A percentile compares a stretch with the other conserved stretches of the same genome.
Conservation (phyloP, 2,888 invertebrate species). For the Agriotes lineatus region DNA sequence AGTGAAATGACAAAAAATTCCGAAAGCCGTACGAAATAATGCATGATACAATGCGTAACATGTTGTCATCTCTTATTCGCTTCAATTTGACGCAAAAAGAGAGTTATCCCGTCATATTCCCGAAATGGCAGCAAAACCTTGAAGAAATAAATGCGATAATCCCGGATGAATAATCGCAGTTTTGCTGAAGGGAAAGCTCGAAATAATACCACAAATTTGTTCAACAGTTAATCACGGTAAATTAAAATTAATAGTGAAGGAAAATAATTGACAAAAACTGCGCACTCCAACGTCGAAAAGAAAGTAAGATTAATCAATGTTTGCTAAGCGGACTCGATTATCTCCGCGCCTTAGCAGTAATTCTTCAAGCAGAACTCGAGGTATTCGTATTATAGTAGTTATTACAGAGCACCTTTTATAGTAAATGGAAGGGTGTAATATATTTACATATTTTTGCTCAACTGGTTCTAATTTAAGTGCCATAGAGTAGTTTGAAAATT, state of each 20-base stretch:
- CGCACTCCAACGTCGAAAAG: conserved; percentile 26
- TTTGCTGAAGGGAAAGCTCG: conserved; percentile 13
- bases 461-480: too few relatives aligned
- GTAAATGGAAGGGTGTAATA: too few relatives aligned
- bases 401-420: background rate
- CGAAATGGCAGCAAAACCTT: background rate
- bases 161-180: conserved; percentile 5
- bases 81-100: conserved; percentile 16
- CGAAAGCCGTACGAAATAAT: conserved; percentile 23
- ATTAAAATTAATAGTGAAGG: conserved; percentile 31
- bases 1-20: conserved; percentile 22
- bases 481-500: too few relatives aligned
- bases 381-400: conserved; percentile 9
- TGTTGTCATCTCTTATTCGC: conserved; percentile 29
- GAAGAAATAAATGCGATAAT: conserved; percentile 8
- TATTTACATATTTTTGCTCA: too few relatives aligned
- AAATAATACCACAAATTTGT: conserved; percentile 22
- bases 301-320: conserved; percentile 35
- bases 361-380: conserved; percentile 11
- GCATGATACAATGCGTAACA: conserved; percentile 26
- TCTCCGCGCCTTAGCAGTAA: conserved; percentile 19
- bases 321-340: conserved; percentile 23
- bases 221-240: conserved; percentile 27
- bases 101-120: conserved; percentile 9
- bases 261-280: conserved; percentile 31